Evolutionary conservation across 64 coral and sea anemone species (phyloP), one percentile per base, ranked within the genome.

Genomic region (Hydrozoanthus tunicans): DNA sequence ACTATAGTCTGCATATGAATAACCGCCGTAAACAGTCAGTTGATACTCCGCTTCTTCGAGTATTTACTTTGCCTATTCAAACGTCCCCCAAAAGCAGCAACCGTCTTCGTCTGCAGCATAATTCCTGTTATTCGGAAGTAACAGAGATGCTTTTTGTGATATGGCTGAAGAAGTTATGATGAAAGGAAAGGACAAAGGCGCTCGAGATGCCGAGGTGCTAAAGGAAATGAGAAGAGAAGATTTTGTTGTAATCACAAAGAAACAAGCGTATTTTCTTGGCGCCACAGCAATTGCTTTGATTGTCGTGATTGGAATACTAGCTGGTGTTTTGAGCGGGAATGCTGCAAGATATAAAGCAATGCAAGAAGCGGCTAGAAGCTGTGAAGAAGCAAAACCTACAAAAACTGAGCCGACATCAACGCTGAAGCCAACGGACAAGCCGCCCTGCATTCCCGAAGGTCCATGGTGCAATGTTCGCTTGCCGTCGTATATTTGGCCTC

Each of bases 381-480:
- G 27, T 7, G 56, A 54, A 69, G 51, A 89, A 20, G 68, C 27
- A 3, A 52, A 57, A 56, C 23, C 54, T 5, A 54, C 79, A 13
- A 12, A 75, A 14, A n/a, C 73, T 3, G 15, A 14, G 1, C 52
- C 86, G 5, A 0, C 27, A 85, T 7, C 88, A 59, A 27, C 61
- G 13, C 53, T 66, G 1, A 65, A 23, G 0, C 88, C 93, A 15
- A 94, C 93, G 0, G 71, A 77, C 73, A 51, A 65, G 66, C 53
- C 79, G 6, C 64, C 70, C 4, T 81, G 89, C 5, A 56, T 82
- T 64, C 80, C 79, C 10, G 70, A 94, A 58, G 84, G 84, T 0
- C 93, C 93, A 6, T 94, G 93, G 93, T 94, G 90, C 55, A 69
- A 91, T 56, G 53, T 91, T 83, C 88, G 93, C 54, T 57, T 94